Conservation (phyloP, 1,140 invertebrate genomes). For the Elymnias hypermnestra region DNA sequence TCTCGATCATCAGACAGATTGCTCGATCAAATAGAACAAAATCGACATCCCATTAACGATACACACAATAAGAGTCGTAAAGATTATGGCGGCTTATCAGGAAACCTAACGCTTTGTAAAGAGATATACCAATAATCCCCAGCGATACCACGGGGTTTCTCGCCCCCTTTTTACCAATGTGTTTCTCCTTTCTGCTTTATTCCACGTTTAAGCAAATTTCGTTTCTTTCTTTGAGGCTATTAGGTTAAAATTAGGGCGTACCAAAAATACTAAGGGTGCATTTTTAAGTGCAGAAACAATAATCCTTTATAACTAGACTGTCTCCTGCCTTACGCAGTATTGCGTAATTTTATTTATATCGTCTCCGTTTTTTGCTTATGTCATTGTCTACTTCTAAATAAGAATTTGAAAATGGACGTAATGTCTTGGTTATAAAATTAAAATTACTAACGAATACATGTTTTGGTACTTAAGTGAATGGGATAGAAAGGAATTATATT, state of each 20-base stretch:
- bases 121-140: constrained; percentile 61
- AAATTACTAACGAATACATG: not conserved
- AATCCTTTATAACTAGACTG: constrained; percentile 53
- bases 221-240: constrained; percentile 20
- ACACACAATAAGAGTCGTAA: constrained; percentile 42
- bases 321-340: constrained; percentile 41
- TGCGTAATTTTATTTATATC: constrained; percentile 50
- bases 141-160: constrained; percentile 44
- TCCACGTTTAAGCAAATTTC: constrained; percentile 4
- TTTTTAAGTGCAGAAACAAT: constrained; percentile 58
- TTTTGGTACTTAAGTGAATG: not conserved
- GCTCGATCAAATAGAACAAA: constrained; percentile 10
- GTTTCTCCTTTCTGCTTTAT: constrained; percentile 24
- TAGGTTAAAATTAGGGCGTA: constrained; percentile 20
- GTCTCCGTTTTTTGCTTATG: not conserved
- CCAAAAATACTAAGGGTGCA: constrained; percentile 43
- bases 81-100: constrained; percentile 59
- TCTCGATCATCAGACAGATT: not conserved
- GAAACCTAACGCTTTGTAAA: constrained; percentile 55
- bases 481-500: not conserved
- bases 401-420: not conserved
- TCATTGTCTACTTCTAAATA: not conserved
- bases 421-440: not conserved
- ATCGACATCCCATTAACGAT: constrained; percentile 13
- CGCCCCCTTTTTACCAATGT: constrained; percentile 52